phyloP scores from a whole-genome alignment of 1,140 invertebrate species.

The Achatina immaculata region DNA sequence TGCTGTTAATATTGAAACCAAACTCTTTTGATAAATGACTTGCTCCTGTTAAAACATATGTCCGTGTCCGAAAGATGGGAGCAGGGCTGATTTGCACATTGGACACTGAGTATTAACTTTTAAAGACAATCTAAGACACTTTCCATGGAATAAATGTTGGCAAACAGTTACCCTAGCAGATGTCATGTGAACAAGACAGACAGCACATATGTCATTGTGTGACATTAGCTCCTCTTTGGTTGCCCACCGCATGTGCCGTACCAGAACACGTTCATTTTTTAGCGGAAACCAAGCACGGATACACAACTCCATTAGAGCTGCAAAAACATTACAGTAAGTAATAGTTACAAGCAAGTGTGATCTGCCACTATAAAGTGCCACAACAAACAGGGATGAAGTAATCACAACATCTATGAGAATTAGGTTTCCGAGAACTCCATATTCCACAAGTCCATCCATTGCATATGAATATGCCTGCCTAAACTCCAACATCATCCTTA shows the following conservation, averaged over 20 bases:
- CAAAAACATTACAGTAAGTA: slow-evolving; percentile 31
- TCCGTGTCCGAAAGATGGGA: not conserved
- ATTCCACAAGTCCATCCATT: slow-evolving; percentile 24
- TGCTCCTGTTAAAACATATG: not conserved
- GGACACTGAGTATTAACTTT: slow-evolving; percentile 27
- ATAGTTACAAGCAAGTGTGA: not conserved
- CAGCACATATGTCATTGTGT: slow-evolving; percentile 36
- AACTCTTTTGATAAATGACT: no score
- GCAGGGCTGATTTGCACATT: slow-evolving; percentile 18
- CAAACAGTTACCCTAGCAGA: slow-evolving; percentile 28
- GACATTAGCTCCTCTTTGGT: slow-evolving; percentile 18
- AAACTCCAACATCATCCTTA: not conserved
- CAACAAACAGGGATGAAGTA: not conserved
- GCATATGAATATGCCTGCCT: not conserved
- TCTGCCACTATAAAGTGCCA: not conserved
- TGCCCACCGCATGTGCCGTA: slow-evolving; percentile 12
- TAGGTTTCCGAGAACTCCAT: slow-evolving; percentile 7
- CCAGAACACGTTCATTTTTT: not conserved
- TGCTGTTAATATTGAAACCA: no score
- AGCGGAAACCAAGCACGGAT: slow-evolving; percentile 28
- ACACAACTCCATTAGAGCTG: slow-evolving; percentile 29
- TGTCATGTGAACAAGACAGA: slow-evolving; percentile 33
- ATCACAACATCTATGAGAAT: slow-evolving; percentile 18
- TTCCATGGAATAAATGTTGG: slow-evolving; percentile 37
- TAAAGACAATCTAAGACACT: slow-evolving; percentile 21